Evolutionary conservation across 2,113 vertebrate genomes (phyloP).

Genomic region (Pseudolaguvia tuberculata): DNA sequence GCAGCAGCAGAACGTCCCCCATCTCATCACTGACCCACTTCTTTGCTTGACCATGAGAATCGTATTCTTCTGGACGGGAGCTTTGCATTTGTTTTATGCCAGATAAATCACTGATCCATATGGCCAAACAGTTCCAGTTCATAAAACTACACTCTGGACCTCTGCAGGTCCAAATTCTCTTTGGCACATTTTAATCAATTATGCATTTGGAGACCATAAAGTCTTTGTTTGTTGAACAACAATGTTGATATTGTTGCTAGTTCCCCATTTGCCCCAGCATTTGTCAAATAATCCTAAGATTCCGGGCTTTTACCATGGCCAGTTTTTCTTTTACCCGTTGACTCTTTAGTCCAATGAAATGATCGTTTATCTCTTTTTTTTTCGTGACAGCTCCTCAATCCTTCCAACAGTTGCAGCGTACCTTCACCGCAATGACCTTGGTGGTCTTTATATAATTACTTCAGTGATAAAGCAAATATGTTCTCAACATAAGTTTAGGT

Average conservation of each 20-base stretch:
- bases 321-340: too few species aligned
- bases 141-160: slow-evolving; percentile 6
- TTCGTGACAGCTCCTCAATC: too few species aligned
- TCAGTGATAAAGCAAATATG: too few species aligned
- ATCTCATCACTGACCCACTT: slow-evolving; percentile 7
- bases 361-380: too few species aligned
- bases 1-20: slow-evolving; percentile 2
- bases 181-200: slow-evolving; percentile 10
- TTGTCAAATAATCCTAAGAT: not conserved
- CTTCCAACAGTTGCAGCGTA: too few species aligned
- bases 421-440: too few species aligned
- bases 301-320: not conserved
- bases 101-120: slow-evolving; percentile 3
- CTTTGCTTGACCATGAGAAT: not conserved
- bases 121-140: slow-evolving; percentile 20
- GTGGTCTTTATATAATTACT: too few species aligned
- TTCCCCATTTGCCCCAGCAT: not conserved
- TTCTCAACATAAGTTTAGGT: too few species aligned
- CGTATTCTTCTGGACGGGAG: not conserved
- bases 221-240: slow-evolving; percentile 5
- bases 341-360: too few species aligned
- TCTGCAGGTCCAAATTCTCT: slow-evolving; percentile 1
- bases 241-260: not conserved
- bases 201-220: slow-evolving; percentile 7
- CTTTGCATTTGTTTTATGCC: not conserved